A percentile compares a stretch with the other conserved stretches of the same genome.
Evolutionary conservation across 2,113 vertebrate species (phyloP).

Genomic region (Trematomus loennbergii): DNA sequence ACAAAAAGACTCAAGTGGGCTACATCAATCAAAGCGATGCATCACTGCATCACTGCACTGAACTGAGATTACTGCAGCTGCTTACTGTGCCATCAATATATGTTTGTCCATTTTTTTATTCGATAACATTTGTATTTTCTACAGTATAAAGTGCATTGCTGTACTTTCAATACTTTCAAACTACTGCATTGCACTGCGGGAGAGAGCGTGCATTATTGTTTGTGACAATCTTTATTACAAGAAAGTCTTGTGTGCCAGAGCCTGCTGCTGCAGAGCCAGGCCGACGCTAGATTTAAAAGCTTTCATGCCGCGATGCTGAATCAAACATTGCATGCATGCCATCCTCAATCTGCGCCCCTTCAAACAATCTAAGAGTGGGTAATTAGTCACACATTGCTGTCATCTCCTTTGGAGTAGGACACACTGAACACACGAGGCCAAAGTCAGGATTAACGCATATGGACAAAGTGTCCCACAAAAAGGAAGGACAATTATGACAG

Average conservation of each 20-base stretch:
- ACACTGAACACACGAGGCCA: constrained; percentile 37
- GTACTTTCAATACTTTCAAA: constrained; percentile 26
- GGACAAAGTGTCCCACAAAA: constrained; percentile 53
- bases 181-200: constrained; percentile 24
- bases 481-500: constrained; percentile 54
- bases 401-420: constrained; percentile 39
- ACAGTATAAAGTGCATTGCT: constrained; percentile 3
- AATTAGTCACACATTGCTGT: constrained; percentile 68
- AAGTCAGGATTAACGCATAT: constrained; percentile 40
- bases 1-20: constrained; percentile 37
- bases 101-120: constrained; percentile 31
- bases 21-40: constrained; percentile 16
- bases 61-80: constrained; percentile 21
- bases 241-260: constrained; percentile 52
- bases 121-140: constrained; percentile 24
- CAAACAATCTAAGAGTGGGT: constrained; percentile 69
- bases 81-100: constrained; percentile 11
- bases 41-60: neutral
- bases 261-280: constrained; percentile 52
- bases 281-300: constrained; percentile 63
- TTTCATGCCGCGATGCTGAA: constrained; percentile 65
- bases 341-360: constrained; percentile 69
- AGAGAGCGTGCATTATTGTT: constrained; percentile 39
- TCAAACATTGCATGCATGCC: constrained; percentile 72
- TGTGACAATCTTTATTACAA: constrained; percentile 51